A percentile compares a stretch with the other conserved stretches of the same genome.
These are phyloP conservation scores for Epinephelus fuscoguttatus DNA, from an alignment of 2,113 vertebrate species.

Conservation along the genomic window DNA sequence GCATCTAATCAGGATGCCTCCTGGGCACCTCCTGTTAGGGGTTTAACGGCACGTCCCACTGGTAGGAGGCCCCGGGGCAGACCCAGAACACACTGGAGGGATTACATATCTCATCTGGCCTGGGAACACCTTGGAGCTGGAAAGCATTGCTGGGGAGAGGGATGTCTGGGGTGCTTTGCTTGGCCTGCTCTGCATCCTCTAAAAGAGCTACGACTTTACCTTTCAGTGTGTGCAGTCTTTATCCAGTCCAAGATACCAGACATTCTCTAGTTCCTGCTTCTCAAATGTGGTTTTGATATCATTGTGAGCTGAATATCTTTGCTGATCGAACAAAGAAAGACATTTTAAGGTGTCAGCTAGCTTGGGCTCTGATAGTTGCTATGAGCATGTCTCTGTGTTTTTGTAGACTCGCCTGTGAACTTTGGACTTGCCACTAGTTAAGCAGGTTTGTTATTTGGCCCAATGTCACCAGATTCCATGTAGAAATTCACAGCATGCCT, in stretches of 20 bases:
- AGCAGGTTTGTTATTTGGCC: background rate
- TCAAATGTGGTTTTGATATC: background rate
- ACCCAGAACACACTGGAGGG: too few species aligned
- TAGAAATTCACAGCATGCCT: background rate
- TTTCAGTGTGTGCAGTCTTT: background rate
- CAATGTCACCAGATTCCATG: background rate
- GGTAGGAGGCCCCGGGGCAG: too few species aligned
- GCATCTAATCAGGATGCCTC: too few species aligned
- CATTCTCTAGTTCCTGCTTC: background rate
- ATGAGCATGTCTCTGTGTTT: background rate
- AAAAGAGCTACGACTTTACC: background rate
- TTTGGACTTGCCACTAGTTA: background rate
- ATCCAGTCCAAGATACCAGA: background rate
- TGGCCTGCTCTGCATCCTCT: background rate
- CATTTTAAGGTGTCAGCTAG: background rate
- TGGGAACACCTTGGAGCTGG: too few species aligned
- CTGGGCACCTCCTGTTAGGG: too few species aligned
- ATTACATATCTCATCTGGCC: too few species aligned
- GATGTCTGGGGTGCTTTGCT: too few species aligned
- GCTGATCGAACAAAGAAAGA: background rate
- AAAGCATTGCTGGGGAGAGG: too few species aligned
- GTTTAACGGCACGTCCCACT: too few species aligned
- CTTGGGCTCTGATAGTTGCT: background rate
- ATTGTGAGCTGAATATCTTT: background rate
- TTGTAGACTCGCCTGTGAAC: background rate